Percentiles rank a stretch among this genome's conserved stretches.
phyloP scores from a whole-genome alignment of 2,797 vertebrate genomes.

The Muscicapa striata region DNA sequence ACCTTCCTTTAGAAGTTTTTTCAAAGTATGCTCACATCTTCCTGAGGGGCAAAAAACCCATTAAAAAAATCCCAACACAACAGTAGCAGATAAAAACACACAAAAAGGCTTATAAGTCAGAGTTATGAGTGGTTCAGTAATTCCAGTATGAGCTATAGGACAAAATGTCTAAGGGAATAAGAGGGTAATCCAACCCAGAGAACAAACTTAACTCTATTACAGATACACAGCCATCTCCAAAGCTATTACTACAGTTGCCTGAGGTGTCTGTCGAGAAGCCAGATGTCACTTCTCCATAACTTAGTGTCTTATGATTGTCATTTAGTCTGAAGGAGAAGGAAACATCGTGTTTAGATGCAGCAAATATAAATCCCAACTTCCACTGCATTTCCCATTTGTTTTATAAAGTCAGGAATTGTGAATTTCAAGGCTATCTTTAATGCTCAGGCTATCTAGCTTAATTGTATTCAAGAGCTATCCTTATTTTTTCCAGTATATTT shows the following conservation, averaged over 20 bases:
- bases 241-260: slow-evolving; percentile 75
- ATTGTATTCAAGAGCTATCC: neutral
- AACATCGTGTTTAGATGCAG: slow-evolving; percentile 49
- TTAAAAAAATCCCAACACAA: neutral
- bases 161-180: slow-evolving; percentile 40
- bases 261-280: slow-evolving; percentile 71
- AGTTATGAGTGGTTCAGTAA: slow-evolving; percentile 56
- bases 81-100: slow-evolving; percentile 43
- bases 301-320: slow-evolving; percentile 67
- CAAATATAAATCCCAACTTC: slow-evolving; percentile 38
- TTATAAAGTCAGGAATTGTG: neutral
- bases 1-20: neutral
- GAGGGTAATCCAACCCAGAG: slow-evolving; percentile 59
- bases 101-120: slow-evolving; percentile 33
- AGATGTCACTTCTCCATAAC: slow-evolving; percentile 75
- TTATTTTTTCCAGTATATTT: neutral
- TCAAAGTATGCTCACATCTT: neutral
- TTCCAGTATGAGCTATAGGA: slow-evolving; percentile 63
- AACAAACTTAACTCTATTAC: slow-evolving; percentile 69
- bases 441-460: neutral
- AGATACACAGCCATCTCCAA: slow-evolving; percentile 61
- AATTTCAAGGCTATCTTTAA: neutral
- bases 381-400: neutral
- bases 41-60: neutral
- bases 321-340: slow-evolving; percentile 63